A percentile compares a stretch with the other conserved stretches of the same genome.
These are phyloP conservation scores for Lochmaea capreae DNA, from an alignment of 2,888 invertebrate genomes.

Conservation along the genomic window DNA sequence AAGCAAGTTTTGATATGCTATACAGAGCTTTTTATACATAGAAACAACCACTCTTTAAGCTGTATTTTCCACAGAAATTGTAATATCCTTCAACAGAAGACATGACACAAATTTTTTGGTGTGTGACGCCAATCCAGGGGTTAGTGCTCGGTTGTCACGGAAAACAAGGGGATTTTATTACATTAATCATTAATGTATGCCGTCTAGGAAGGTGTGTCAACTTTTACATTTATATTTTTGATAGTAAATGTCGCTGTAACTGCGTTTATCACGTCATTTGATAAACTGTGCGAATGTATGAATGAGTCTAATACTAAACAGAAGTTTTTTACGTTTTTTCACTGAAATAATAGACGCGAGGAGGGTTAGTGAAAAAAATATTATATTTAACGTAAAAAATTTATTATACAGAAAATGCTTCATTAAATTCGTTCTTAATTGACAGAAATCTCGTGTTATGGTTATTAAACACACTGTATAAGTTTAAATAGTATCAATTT, in stretches of 20 bases:
- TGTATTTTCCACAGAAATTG: no score
- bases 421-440: no score
- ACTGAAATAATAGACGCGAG: no score
- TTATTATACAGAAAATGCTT: no score
- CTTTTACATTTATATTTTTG: conserved; percentile 26
- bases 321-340: no score
- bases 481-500: background rate
- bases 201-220: conserved; percentile 48
- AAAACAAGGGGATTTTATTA: conserved; percentile 41
- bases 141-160: conserved; percentile 20
- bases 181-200: conserved; percentile 49
- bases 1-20: no score
- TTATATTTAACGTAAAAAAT: no score
- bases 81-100: no score
- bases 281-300: conserved; percentile 8
- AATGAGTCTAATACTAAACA: no score
- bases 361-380: no score
- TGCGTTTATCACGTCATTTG: conserved; percentile 25
- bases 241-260: conserved; percentile 25
- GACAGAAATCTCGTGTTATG: background rate
- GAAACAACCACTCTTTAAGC: no score
- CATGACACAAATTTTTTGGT: background rate
- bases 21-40: no score
- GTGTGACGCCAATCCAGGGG: background rate
- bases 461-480: background rate